Conservation (phyloP, 2,888 invertebrate genomes). For the Opisthograptis luteolata region DNA sequence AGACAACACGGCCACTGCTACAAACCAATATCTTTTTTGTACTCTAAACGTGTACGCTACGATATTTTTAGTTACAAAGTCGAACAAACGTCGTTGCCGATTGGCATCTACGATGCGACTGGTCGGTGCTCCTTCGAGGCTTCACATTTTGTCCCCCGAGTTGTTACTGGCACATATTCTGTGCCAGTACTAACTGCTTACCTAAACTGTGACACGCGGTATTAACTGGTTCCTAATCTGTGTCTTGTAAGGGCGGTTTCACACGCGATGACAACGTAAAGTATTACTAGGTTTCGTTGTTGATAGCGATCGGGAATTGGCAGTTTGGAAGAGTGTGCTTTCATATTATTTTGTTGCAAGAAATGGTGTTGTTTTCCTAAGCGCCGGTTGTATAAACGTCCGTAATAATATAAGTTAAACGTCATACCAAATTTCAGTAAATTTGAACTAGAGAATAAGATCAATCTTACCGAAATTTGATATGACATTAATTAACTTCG, state of each 20-base stretch:
- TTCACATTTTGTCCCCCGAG: conserved; percentile 62
- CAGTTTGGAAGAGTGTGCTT: conserved; percentile 2
- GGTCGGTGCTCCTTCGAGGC: conserved; percentile 49
- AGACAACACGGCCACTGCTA: not conserved
- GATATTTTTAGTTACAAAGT: not conserved
- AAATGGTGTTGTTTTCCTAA: not conserved
- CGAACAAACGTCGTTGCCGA: conserved; percentile 46
- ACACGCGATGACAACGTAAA: conserved; percentile 51
- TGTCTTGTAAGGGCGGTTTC: conserved; percentile 44
- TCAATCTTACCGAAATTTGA: no score
- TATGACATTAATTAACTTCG: no score
- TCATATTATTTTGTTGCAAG: conserved; percentile 1
- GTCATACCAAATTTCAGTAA: no score
- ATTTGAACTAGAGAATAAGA: no score
- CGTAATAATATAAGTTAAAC: no score
- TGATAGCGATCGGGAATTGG: conserved; percentile 2
- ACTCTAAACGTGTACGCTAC: not conserved
- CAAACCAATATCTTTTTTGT: not conserved
- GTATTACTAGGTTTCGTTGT: conserved; percentile 10
- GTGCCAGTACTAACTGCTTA: not conserved
- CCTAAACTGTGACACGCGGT: not conserved
- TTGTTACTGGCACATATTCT: conserved; percentile 2
- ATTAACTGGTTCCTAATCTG: conserved; percentile 6
- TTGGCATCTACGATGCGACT: conserved; percentile 59
- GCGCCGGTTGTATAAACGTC: no score